Evolutionary conservation across 2,113 vertebrate genomes (phyloP).

Genomic region (Dascyllus trimaculatus): DNA sequence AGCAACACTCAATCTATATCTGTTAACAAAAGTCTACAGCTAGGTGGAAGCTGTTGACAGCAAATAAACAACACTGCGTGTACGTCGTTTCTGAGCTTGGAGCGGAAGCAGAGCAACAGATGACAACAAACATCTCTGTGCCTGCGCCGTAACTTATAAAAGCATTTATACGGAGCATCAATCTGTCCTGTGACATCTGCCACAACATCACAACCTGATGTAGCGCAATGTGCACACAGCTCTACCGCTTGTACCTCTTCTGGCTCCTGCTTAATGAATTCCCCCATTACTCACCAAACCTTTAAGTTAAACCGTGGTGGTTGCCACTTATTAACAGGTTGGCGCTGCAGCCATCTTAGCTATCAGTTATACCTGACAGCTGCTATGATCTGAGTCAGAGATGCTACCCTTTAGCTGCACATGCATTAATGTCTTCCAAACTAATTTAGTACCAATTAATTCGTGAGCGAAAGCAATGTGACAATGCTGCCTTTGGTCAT

Average conservation of each 20-base stretch:
- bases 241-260: neutral
- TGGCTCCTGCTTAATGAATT: slow-evolving; percentile 44
- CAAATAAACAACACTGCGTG: slow-evolving; percentile 48
- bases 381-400: slow-evolving; percentile 20
- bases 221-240: slow-evolving; percentile 23
- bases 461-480: slow-evolving; percentile 57
- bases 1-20: slow-evolving; percentile 56
- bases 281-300: neutral
- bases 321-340: slow-evolving; percentile 13
- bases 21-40: slow-evolving; percentile 51
- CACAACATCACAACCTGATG: slow-evolving; percentile 50
- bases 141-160: slow-evolving; percentile 42
- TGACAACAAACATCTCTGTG: slow-evolving; percentile 53
- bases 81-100: slow-evolving; percentile 15
- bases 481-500: slow-evolving; percentile 62
- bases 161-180: slow-evolving; percentile 50
- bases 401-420: slow-evolving; percentile 18
- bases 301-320: slow-evolving; percentile 5
- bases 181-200: slow-evolving; percentile 60
- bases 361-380: slow-evolving; percentile 38
- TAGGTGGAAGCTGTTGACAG: slow-evolving; percentile 49
- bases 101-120: slow-evolving; percentile 22
- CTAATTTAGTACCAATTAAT: slow-evolving; percentile 66
- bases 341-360: neutral
- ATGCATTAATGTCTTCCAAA: slow-evolving; percentile 54